A percentile compares a stretch with the other conserved stretches of the same genome.
These are phyloP conservation scores for Epistrophe grossulariae DNA, from an alignment of 2,888 invertebrate species.

Conservation along the genomic window DNA sequence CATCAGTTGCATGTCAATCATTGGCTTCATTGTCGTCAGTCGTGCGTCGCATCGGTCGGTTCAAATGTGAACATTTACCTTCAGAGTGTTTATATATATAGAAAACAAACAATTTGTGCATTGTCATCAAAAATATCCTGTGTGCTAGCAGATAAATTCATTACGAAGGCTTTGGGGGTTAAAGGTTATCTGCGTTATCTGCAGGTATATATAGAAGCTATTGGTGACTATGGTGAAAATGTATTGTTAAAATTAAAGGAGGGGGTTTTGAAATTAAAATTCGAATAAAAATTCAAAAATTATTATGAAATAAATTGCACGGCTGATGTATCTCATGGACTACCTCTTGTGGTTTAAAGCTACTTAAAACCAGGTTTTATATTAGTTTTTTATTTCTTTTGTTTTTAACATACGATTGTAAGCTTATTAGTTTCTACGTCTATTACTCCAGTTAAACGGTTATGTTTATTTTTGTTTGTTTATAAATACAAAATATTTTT, in stretches of 20 bases:
- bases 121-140: slow-evolving; percentile 25
- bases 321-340: no score
- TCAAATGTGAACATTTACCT: background rate
- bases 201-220: no score
- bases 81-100: slow-evolving; percentile 37
- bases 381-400: no score
- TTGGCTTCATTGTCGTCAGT: slow-evolving; percentile 26
- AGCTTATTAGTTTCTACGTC: no score
- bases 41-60: background rate
- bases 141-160: slow-evolving; percentile 39
- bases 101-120: slow-evolving; percentile 43
- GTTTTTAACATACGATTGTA: no score
- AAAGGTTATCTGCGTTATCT: slow-evolving; percentile 18
- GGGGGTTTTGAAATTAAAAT: background rate
- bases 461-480: no score
- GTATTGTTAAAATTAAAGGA: background rate
- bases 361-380: no score
- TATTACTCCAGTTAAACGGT: no score
- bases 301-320: no score
- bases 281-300: no score
- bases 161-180: slow-evolving; percentile 36
- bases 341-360: no score
- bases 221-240: background rate
- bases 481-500: no score
- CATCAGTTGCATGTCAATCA: slow-evolving; percentile 44